These are phyloP conservation scores for Carduelis carduelis DNA, from an alignment of 2,797 vertebrate genomes.

Conservation along the genomic window DNA sequence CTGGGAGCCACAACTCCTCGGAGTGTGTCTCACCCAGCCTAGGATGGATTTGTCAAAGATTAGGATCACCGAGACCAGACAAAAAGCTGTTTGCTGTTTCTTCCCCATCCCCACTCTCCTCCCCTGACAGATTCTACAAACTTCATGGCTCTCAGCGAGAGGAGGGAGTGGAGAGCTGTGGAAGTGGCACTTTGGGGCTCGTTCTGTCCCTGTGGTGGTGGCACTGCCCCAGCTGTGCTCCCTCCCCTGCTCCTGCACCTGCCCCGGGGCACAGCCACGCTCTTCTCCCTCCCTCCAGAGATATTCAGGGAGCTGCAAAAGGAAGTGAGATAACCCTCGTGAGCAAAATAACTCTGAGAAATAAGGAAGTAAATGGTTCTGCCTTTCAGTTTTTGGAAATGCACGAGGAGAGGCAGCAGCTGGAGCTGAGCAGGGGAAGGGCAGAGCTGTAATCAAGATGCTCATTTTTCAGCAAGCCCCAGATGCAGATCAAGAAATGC, in stretches of 20 bases:
- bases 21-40: background rate
- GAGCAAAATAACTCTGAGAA: background rate
- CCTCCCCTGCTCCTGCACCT: background rate
- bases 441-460: background rate
- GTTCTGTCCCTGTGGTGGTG: background rate
- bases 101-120: background rate
- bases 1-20: background rate
- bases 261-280: background rate
- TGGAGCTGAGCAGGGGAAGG: background rate
- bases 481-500: slow-evolving; percentile 35
- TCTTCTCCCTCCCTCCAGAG: background rate
- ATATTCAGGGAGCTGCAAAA: background rate
- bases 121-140: background rate
- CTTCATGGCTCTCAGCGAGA: background rate
- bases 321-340: background rate
- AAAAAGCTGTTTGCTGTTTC: background rate
- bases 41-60: background rate
- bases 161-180: background rate
- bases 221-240: background rate
- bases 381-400: background rate
- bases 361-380: background rate
- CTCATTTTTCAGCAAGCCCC: slow-evolving; percentile 14
- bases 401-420: background rate
- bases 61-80: background rate
- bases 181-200: background rate